Base-by-base conservation (phyloP, 2,888 invertebrate genomes). In the Pediacus dermestoides region DNA sequence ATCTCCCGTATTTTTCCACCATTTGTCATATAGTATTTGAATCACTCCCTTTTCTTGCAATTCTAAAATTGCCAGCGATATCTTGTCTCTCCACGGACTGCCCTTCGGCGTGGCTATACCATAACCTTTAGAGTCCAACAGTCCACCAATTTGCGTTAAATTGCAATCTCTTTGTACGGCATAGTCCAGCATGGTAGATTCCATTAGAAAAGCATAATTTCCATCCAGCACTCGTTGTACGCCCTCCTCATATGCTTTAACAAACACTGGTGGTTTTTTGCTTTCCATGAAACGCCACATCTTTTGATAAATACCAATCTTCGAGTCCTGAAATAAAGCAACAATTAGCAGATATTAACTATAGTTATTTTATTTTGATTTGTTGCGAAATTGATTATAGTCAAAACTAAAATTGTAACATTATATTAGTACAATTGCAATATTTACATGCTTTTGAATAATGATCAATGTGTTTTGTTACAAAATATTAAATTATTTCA, bases 1-100 rank as follows among this genome's bases (percentile, higher is more conserved):
- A 57, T 91, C 89, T 0, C 92, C 92, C 0, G 91, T 90, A 61
- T 92, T 91, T 71, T 94, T 92, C 96, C 96, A 97, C 96, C 96
- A 97, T 66, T 93, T 95, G 64, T 93, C 94, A 66, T 95, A 94
- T 37, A 95, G 71, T 51, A 90, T 88, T 72, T 92, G 91, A 50
- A 92, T 89, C 28, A 85, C 85, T 0, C 95, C 95, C 59, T 91
- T 91, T 67, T 97, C 96, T 58, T 95, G 94, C 2, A 97, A 78
- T 61, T 95, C 92, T 15, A 97, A 73, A 57, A 96, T 94, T 1
- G 94, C 93, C 27, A 95, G 73, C 0, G 95, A 95, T 52, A 97
- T 91, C 67, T 88, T 86, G 71, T 99, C 97, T n/a, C 95, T 76
- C 92, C 95, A 97, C 0, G 90, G 91, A 15, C 94, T 81, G 59